Base-by-base conservation (phyloP, 2,888 invertebrate genomes). In the Tenthredo scrophulariae region DNA sequence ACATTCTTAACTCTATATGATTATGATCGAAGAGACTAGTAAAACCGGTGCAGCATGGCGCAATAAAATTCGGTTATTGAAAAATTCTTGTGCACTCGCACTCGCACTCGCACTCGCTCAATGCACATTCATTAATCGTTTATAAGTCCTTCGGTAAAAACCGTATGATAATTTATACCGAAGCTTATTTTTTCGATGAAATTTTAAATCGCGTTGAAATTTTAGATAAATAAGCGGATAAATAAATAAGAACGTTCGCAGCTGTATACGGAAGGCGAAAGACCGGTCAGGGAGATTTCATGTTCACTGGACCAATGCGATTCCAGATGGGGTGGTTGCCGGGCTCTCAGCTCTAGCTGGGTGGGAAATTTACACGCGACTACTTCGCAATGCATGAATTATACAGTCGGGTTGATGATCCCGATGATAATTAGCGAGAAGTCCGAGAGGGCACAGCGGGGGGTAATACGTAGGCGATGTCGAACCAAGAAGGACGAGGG, bases 401-500 rank as follows among this genome's bases (percentile, higher is more conserved):
- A 83, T 83, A 83, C 83, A 65, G 46, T 83, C 83, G 46, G 70
- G 67, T 83, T 80, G 79, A 84, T 85, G 84, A 77, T 84, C 84
- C 86, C 62, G 85, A 86, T 85, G 86, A 86, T 86, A 87, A 87
- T 87, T 86, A 86, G 82, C 82, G 83, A 82, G 85, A 79, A 84
- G 82, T 67, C 29, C 46, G 65, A 54, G 50, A 15, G 84, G 67
- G 83, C 40, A 9, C 50, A 85, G 72, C 46, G 58, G 58, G 77
- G 75, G 46, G 74, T 7, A 33, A 7, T 58, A 80, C 79, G 79
- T 80, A 80, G 79, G 79, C 79, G 79, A 50, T 10, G 67, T 67
- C 67, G 29, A 67, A 67, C 67, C 15, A 40, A 40, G 43, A 43
- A 74, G 10, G 13, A 40, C 22, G 22, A n/a, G 15, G 18, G n/a